phyloP scores from a whole-genome alignment of 2,113 vertebrate species.

The Octodon degus region DNA sequence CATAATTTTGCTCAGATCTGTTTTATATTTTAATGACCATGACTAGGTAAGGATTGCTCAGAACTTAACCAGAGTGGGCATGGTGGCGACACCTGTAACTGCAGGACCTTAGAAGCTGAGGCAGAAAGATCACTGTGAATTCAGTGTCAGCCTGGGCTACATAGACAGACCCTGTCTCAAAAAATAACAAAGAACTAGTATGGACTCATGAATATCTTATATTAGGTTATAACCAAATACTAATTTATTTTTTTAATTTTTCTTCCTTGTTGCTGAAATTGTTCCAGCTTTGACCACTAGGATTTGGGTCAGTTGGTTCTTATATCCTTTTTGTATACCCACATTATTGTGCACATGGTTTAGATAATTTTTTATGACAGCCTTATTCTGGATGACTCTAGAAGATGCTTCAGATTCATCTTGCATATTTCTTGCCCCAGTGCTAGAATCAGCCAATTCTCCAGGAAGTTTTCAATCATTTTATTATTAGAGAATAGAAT shows the following conservation, averaged over 20 bases:
- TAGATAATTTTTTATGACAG: neutral
- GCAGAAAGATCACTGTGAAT: too few relatives aligned
- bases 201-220: neutral
- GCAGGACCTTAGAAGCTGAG: neutral
- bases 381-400: neutral
- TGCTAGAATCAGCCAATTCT: neutral
- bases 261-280: neutral
- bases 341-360: neutral
- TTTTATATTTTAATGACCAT: conserved; percentile 7
- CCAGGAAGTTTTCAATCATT: neutral
- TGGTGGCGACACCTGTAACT: neutral
- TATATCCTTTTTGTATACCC: neutral
- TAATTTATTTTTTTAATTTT: neutral
- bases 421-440: neutral
- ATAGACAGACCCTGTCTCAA: too few relatives aligned
- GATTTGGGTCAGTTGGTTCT: neutral
- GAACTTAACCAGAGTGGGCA: neutral
- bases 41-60: conserved; percentile 16
- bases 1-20: neutral
- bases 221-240: neutral
- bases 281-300: neutral
- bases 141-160: too few relatives aligned
- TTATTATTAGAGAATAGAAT: neutral
- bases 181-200: neutral
- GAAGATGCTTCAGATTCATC: neutral